Percentiles rank a stretch among this genome's conserved stretches.
These are phyloP conservation scores for Metaphire vulgaris DNA, from an alignment of 1,140 invertebrate genomes.

Conservation along the genomic window DNA sequence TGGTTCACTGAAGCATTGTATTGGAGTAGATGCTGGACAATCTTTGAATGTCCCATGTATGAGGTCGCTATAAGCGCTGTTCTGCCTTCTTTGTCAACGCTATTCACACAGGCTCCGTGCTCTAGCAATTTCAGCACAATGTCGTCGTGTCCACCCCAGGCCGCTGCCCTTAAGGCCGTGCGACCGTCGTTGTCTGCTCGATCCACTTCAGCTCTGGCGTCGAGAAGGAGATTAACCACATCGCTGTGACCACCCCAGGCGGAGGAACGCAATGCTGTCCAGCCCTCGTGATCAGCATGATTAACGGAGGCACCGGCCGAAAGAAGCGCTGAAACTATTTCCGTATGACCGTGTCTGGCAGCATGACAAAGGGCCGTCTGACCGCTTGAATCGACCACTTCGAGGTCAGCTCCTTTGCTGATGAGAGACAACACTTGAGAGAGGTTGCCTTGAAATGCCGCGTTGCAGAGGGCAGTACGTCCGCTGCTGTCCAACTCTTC, in stretches of 20 bases:
- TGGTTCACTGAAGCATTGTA: constrained; percentile 47
- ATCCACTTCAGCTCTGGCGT: constrained; percentile 76
- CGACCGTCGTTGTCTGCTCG: constrained; percentile 72
- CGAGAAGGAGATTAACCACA: constrained; percentile 53
- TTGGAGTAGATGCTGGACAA: constrained; percentile 51
- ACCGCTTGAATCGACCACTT: constrained; percentile 42
- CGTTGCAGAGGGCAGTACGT: constrained; percentile 5
- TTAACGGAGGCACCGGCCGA: constrained; percentile 61
- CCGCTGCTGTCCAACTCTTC: neutral
- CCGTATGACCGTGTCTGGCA: constrained; percentile 55
- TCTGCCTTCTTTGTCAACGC: constrained; percentile 79
- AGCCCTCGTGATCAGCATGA: constrained; percentile 88
- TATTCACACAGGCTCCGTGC: constrained; percentile 75
- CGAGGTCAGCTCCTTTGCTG: constrained; percentile 1
- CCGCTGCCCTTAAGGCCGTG: constrained; percentile 80
- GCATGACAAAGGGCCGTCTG: constrained; percentile 72
- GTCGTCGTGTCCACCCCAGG: constrained; percentile 84
- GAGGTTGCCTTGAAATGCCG: constrained; percentile 16
- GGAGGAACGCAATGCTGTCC: constrained; percentile 98
- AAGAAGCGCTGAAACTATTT: constrained; percentile 64
- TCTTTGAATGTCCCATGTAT: constrained; percentile 57
- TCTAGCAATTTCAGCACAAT: constrained; percentile 79
- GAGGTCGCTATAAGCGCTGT: constrained; percentile 57
- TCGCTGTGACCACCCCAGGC: constrained; percentile 93
- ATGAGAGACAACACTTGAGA: constrained; percentile 8